Base-by-base conservation (phyloP, 1,140 invertebrate species). In the Mamestra configurata region DNA sequence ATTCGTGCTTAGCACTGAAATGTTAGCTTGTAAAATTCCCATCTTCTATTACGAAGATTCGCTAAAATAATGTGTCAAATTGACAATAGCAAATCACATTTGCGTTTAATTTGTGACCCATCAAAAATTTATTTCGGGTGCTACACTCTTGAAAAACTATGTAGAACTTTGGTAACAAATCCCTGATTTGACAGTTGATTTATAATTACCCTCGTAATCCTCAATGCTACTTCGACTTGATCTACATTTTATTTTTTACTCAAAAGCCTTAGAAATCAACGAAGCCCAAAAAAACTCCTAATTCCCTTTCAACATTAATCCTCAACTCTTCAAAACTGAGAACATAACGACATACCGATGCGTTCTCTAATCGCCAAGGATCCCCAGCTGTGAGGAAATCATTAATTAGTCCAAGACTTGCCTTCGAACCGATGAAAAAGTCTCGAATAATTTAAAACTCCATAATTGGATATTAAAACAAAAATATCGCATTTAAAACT, bases 401-500 rank as follows among this genome's bases (percentile, higher is more conserved):
- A 94, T 94, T 93, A 94, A 94, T 93, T 94, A 94, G 90, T 88
- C 83, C 87, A 82, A 81, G 78, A 88, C 87, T 89, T 89, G 89
- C 85, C 89, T 83, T 85, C 81, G 81, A 88, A 86, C 77, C 78
- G 79, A 87, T 85, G 86, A 83, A 90, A 88, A 87, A 90, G 77
- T 89, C 80, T 77, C 86, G 61, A 88, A 90, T 89, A 87, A 87
- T 88, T 87, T 86, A 80, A 80, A 79, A 81, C 85, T 79, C 82
- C 88, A 90, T 93, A 93, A 94, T 93, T 93, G 92, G 92, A 89
- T 90, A 85, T 89, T 90, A 93, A 84, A 93, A 90, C 85, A 88
- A 89, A 92, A 92, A 92, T 90, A 91, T 89, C 84, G 88, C 81
- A 85, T 89, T 89, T 89, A 92, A 91, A 92, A 89, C 83, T 83